These are phyloP conservation scores for Polietes domitor DNA, from an alignment of 2,888 invertebrate species.

Conservation along the genomic window DNA sequence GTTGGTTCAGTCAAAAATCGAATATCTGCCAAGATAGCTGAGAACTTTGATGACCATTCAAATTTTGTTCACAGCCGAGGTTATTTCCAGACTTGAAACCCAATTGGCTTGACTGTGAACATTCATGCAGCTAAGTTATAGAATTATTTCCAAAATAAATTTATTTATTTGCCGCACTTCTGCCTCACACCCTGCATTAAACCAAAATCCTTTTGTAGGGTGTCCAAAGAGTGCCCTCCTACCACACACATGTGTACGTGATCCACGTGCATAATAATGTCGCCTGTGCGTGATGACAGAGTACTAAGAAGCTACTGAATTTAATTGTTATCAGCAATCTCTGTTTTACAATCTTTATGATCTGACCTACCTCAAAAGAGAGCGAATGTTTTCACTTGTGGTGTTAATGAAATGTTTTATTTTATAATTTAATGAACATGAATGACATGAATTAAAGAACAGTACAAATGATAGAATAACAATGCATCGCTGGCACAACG, in stretches of 20 bases:
- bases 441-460: background rate
- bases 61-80: too few relatives aligned
- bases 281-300: background rate
- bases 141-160: too few relatives aligned
- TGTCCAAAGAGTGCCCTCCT: background rate
- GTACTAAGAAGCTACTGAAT: slow-evolving; percentile 13
- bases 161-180: too few relatives aligned
- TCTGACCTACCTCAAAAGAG: slow-evolving; percentile 37
- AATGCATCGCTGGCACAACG: background rate
- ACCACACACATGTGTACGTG: too few relatives aligned
- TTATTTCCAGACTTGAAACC: too few relatives aligned
- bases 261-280: background rate
- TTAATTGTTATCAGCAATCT: slow-evolving; percentile 21
- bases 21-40: too few relatives aligned
- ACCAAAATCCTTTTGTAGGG: too few relatives aligned
- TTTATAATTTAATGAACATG: slow-evolving; percentile 3
- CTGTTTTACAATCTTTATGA: slow-evolving; percentile 39
- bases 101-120: too few relatives aligned
- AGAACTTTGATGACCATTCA: too few relatives aligned
- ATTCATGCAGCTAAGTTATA: too few relatives aligned
- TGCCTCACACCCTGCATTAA: too few relatives aligned
- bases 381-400: background rate
- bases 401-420: background rate
- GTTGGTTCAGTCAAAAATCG: too few relatives aligned
- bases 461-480: background rate